These are phyloP conservation scores for Smutsia gigantea DNA, from an alignment of 2,797 vertebrate species.

Conservation along the genomic window DNA sequence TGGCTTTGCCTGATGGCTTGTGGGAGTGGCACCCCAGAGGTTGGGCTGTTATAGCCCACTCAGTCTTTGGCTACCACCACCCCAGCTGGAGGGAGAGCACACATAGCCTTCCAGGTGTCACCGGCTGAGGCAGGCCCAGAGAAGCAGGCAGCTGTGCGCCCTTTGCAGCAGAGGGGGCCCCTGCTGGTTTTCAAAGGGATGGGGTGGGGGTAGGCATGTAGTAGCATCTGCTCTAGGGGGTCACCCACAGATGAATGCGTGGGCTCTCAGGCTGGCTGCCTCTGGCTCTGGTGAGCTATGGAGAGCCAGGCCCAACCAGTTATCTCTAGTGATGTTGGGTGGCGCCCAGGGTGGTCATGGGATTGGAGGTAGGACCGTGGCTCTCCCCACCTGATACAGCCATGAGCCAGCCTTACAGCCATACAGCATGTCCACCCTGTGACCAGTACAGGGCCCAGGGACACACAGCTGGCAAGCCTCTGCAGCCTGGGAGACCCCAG, in stretches of 20 bases:
- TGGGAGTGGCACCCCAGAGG: neutral
- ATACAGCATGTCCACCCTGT: no score
- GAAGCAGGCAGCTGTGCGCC: neutral
- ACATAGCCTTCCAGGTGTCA: neutral
- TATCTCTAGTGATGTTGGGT: neutral
- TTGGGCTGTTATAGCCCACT: no score
- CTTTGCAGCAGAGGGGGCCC: neutral
- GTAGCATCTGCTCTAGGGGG: neutral
- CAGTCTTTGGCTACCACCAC: neutral
- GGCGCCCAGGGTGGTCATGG: neutral
- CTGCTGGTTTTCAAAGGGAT: neutral
- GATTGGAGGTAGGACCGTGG: neutral
- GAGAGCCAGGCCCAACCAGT: neutral
- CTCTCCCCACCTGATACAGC: neutral
- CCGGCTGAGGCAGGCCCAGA: neutral
- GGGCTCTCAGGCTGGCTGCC: neutral
- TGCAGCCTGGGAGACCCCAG: neutral
- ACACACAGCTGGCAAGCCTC: neutral
- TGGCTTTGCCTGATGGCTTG: neutral
- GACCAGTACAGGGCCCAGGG: neutral
- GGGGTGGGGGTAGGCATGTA: rapidly evolving
- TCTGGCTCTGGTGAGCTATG: neutral
- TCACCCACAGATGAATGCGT: neutral
- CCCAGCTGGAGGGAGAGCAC: neutral
- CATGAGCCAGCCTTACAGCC: neutral